phyloP scores from a whole-genome alignment of 2,113 vertebrate genomes.

The Phalacrocorax aristotelis region DNA sequence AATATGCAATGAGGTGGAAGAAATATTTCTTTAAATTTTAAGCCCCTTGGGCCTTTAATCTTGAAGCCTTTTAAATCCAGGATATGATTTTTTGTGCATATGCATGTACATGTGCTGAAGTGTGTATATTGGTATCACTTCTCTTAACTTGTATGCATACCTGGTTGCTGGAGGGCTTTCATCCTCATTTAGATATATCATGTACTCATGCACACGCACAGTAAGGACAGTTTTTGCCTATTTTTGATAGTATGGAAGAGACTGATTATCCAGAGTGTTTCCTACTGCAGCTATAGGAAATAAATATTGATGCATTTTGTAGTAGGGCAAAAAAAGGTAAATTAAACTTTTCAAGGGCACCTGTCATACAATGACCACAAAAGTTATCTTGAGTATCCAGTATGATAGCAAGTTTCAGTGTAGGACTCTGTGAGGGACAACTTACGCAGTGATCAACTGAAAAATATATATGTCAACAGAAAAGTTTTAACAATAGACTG shows the following conservation, averaged over 20 bases:
- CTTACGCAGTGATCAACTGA: fast-evolving
- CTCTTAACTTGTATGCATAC: constrained; percentile 80
- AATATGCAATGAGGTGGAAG: constrained; percentile 72
- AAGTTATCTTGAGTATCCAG: background rate
- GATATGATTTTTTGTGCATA: constrained; percentile 72
- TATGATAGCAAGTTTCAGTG: background rate
- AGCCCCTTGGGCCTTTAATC: constrained; percentile 71
- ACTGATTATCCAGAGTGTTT: background rate
- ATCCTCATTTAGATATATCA: constrained; percentile 46
- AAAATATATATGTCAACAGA: background rate
- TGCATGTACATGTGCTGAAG: constrained; percentile 54
- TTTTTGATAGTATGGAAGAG: background rate
- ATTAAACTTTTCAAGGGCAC: background rate
- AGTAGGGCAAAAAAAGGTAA: background rate
- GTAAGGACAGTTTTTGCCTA: background rate
- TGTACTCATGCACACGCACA: background rate
- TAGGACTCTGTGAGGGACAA: fast-evolving
- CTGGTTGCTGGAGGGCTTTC: constrained; percentile 46
- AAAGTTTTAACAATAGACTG: background rate
- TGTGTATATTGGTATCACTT: constrained; percentile 71
- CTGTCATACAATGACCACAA: background rate
- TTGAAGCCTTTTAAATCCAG: constrained; percentile 83
- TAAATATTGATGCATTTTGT: background rate
- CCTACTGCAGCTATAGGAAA: background rate
- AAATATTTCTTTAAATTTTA: constrained; percentile 80